These are phyloP conservation scores for Catharus ustulatus DNA, from an alignment of 2,797 vertebrate species.

Conservation along the genomic window DNA sequence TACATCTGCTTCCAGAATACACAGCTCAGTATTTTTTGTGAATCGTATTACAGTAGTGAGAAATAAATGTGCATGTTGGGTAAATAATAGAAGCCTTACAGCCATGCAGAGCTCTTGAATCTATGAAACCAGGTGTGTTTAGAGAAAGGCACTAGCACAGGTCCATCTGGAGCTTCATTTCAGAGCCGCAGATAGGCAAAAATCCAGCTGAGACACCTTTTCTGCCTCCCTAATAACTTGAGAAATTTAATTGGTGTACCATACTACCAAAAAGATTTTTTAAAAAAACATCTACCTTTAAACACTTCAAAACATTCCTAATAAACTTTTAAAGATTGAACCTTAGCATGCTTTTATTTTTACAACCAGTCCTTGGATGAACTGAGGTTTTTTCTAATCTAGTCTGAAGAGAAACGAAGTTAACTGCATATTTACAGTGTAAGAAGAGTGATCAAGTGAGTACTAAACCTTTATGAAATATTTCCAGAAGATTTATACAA, in stretches of 20 bases:
- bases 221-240: not conserved
- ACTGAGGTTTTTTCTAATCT: not conserved
- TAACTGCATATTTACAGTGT: not conserved
- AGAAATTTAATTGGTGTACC: not conserved
- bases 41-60: not conserved
- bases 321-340: not conserved
- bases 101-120: not conserved
- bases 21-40: not conserved
- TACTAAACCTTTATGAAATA: not conserved
- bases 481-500: not conserved
- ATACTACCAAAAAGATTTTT: not conserved
- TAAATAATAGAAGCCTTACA: not conserved
- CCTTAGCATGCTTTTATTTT: not conserved
- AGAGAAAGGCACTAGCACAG: not conserved
- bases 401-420: not conserved
- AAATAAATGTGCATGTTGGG: not conserved
- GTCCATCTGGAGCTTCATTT: not conserved
- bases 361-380: not conserved
- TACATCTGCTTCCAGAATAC: not conserved
- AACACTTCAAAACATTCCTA: not conserved
- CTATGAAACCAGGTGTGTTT: not conserved
- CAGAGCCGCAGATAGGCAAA: not conserved
- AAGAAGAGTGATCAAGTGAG: not conserved
- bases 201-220: not conserved
- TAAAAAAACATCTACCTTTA: not conserved